phyloP scores from a whole-genome alignment of 2,113 vertebrate species.

The Isichthys henryi region DNA sequence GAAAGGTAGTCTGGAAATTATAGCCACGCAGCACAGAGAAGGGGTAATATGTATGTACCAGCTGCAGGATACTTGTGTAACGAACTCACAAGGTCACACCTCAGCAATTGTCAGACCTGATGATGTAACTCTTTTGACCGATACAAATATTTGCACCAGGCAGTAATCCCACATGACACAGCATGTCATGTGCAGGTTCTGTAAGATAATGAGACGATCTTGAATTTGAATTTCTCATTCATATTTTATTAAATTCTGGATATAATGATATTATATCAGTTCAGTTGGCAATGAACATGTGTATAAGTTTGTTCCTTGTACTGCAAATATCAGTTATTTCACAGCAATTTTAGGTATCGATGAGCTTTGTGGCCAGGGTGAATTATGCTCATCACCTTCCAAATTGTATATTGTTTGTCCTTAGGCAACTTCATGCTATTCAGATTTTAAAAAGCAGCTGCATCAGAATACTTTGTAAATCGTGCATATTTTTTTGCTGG shows the following conservation, averaged over 20 bases:
- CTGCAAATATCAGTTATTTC: background rate
- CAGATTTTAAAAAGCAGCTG: slow-evolving; percentile 26
- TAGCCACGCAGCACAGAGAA: background rate
- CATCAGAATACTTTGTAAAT: slow-evolving; percentile 25
- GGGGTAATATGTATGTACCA: background rate
- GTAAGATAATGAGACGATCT: background rate
- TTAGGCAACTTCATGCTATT: slow-evolving; percentile 14
- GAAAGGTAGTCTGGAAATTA: background rate
- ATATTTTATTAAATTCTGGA: background rate
- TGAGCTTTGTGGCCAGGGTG: background rate
- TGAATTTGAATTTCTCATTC: background rate
- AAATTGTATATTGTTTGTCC: background rate
- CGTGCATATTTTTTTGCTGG: slow-evolving; percentile 23
- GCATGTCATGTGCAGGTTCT: background rate
- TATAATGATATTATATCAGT: background rate
- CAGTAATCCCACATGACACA: background rate
- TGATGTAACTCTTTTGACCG: background rate
- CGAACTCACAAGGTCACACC: background rate
- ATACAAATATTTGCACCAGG: background rate
- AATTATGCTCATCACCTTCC: background rate
- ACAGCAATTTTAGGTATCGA: background rate
- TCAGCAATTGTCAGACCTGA: background rate
- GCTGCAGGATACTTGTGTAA: background rate
- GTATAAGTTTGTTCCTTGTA: background rate
- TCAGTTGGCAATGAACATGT: background rate